These are phyloP conservation scores for Drosophila flavopinicola DNA, from an alignment of 2,888 invertebrate genomes.

Conservation along the genomic window DNA sequence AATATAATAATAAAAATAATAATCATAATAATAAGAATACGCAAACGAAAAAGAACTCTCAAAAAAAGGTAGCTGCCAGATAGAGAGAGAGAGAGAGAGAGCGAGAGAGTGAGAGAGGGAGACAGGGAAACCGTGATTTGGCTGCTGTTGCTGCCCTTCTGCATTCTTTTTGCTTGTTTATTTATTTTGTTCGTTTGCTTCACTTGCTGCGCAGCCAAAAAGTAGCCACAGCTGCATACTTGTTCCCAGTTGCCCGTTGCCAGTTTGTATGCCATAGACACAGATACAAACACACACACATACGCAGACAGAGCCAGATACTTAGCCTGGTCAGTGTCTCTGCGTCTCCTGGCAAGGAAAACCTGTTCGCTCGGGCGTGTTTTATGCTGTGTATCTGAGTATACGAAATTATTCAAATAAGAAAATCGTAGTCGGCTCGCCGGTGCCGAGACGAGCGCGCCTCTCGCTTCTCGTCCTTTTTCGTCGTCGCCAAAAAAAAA, in stretches of 20 bases:
- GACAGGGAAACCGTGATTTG: slow-evolving; percentile 35
- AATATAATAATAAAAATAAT: slow-evolving; percentile 40
- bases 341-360: slow-evolving; percentile 59
- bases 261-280: slow-evolving; percentile 57
- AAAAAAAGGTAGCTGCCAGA: slow-evolving; percentile 23
- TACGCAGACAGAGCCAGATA: slow-evolving; percentile 3
- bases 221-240: slow-evolving; percentile 51
- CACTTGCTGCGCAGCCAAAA: slow-evolving; percentile 66
- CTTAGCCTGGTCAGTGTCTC: slow-evolving; percentile 32
- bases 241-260: slow-evolving; percentile 11
- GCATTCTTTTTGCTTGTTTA: slow-evolving; percentile 73
- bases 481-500: slow-evolving; percentile 25
- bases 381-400: slow-evolving; percentile 52
- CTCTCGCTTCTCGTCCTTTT: slow-evolving; percentile 44
- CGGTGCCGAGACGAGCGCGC: slow-evolving; percentile 22
- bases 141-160: slow-evolving; percentile 59
- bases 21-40: slow-evolving; percentile 47
- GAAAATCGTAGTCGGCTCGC: slow-evolving; percentile 58
- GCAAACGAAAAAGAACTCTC: slow-evolving; percentile 13
- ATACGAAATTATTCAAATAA: slow-evolving; percentile 77
- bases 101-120: not conserved
- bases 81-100: too few relatives aligned
- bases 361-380: slow-evolving; percentile 71
- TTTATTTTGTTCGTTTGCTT: slow-evolving; percentile 57
- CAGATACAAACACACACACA: slow-evolving; percentile 30